These are phyloP conservation scores for Ceuthmochares aereus DNA, from an alignment of 2,113 vertebrate species.

Conservation along the genomic window DNA sequence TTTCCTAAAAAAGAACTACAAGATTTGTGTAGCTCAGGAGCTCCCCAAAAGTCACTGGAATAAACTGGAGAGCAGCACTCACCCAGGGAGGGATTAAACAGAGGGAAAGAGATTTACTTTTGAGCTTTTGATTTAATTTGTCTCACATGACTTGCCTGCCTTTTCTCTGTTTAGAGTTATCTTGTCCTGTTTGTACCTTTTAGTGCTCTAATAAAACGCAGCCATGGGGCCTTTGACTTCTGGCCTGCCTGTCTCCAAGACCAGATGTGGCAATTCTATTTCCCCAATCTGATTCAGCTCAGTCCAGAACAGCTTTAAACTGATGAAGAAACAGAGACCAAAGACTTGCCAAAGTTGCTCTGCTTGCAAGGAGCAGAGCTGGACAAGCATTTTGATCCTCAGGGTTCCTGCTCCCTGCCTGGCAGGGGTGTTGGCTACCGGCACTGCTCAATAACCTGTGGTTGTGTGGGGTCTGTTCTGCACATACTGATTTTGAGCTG, in stretches of 20 bases:
- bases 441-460: neutral
- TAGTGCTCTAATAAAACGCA: neutral
- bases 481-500: neutral
- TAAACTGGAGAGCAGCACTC: neutral
- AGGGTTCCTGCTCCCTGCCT: neutral
- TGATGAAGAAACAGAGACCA: neutral
- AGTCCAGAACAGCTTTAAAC: neutral
- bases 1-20: neutral
- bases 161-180: slow-evolving; percentile 23
- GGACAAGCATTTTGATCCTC: neutral
- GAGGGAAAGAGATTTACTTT: neutral
- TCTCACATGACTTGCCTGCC: neutral
- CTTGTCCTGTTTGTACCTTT: neutral
- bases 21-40: neutral
- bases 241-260: neutral
- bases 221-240: neutral
- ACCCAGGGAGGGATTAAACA: neutral
- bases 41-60: neutral
- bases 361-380: neutral
- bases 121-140: slow-evolving; percentile 14
- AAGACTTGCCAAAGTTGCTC: neutral
- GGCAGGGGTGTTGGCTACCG: neutral
- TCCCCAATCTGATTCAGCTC: neutral
- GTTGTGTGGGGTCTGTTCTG: neutral
- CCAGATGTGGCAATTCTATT: neutral